These are phyloP conservation scores for Eilema caniola DNA, from an alignment of 2,888 invertebrate species.

Conservation along the genomic window DNA sequence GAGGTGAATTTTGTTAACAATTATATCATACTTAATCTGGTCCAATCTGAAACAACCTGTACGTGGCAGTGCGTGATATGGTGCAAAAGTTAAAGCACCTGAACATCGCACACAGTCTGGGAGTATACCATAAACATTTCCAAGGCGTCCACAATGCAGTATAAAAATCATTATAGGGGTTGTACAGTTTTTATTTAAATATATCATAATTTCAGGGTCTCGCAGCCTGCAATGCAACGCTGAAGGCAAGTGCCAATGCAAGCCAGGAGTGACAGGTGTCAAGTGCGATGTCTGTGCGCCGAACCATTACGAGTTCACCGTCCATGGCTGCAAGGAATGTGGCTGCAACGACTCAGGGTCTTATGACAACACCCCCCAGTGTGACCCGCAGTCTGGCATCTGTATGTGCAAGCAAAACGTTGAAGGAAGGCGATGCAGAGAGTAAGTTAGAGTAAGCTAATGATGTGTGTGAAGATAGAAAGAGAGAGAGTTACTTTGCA, in stretches of 20 bases:
- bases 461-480: no score
- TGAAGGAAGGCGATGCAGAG: constrained; percentile 97
- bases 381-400: constrained; percentile 93
- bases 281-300: constrained; percentile 95
- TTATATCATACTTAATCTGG: no score
- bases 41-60: no score
- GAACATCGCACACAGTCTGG: no score
- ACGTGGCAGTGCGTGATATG: no score
- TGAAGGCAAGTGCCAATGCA: constrained; percentile 97
- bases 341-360: constrained; percentile 96
- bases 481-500: no score
- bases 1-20: no score
- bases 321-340: constrained; percentile 96
- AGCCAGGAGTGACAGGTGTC: constrained; percentile 97
- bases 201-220: constrained; percentile 88
- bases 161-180: no score
- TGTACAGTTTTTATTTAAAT: not conserved
- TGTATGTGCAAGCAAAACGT: constrained; percentile 97
- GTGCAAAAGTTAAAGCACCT: no score
- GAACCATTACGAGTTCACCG: constrained; percentile 96
- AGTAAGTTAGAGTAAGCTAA: no score
- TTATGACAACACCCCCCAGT: constrained; percentile 92
- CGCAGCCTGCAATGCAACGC: constrained; percentile 96
- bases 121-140: no score
- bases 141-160: no score